Conservation (phyloP, 2,797 vertebrate species). For the Girardinus metallicus region DNA sequence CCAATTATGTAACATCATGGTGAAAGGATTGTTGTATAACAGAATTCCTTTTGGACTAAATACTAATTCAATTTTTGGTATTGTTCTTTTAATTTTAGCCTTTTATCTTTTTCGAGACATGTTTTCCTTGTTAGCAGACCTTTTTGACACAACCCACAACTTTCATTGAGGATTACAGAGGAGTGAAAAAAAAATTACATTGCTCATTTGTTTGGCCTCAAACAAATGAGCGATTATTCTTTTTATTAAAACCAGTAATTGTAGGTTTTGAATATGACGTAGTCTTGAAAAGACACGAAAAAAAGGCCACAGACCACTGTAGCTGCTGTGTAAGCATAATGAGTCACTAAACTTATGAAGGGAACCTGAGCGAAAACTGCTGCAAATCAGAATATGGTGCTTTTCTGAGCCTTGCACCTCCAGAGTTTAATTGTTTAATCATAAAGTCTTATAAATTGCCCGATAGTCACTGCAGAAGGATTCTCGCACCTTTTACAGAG, state of each 20-base stretch:
- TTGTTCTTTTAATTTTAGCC: constrained; percentile 7
- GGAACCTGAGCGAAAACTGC: constrained; percentile 72
- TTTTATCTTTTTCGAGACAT: constrained; percentile 13
- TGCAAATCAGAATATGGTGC: constrained; percentile 68
- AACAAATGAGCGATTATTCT: constrained; percentile 22
- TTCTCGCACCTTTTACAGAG: constrained; percentile 16
- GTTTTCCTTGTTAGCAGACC: constrained; percentile 27
- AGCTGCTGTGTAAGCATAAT: constrained; percentile 63
- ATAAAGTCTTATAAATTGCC: constrained; percentile 44
- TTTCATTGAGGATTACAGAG: constrained; percentile 19
- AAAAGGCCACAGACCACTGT: constrained; percentile 43
- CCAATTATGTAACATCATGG: constrained; percentile 4
- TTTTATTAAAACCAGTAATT: constrained; percentile 40
- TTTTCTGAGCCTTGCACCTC: constrained; percentile 58
- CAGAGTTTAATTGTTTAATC: constrained; percentile 53
- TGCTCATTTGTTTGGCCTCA: constrained; percentile 18
- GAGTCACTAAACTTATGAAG: constrained; percentile 54
- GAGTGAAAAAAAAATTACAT: constrained; percentile 11
- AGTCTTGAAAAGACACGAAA: constrained; percentile 55
- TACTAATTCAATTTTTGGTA: constrained; percentile 11
- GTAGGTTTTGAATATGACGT: constrained; percentile 34
- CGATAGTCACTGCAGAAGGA: constrained; percentile 24
- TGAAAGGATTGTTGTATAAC: constrained; percentile 8
- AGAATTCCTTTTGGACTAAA: constrained; percentile 1
- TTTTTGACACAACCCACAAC: constrained; percentile 12